Percentiles rank a stretch among this genome's conserved stretches.
These are phyloP conservation scores for Neolamprologus multifasciatus DNA, from an alignment of 2,797 vertebrate species.

Conservation along the genomic window DNA sequence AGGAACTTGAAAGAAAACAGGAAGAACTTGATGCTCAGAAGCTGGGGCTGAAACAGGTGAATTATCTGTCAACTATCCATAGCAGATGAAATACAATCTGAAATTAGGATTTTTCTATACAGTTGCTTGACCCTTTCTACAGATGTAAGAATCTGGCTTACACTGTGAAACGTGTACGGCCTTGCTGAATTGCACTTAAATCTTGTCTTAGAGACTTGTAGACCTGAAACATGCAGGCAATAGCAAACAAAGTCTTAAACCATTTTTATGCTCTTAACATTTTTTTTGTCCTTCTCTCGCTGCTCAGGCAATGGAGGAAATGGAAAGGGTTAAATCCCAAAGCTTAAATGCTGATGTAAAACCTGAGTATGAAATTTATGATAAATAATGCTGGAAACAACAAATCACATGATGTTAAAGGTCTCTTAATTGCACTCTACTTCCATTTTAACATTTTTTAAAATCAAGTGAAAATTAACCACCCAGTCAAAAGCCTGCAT, in stretches of 20 bases:
- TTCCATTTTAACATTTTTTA: background rate
- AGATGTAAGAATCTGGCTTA: background rate
- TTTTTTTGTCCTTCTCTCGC: background rate
- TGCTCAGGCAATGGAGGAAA: conserved; percentile 82
- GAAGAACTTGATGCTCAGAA: conserved; percentile 83
- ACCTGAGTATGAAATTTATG: conserved; percentile 48
- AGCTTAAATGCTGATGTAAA: conserved; percentile 63
- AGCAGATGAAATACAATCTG: background rate
- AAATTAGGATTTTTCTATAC: background rate
- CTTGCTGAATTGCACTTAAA: background rate
- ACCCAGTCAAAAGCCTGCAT: background rate
- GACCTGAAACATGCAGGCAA: background rate
- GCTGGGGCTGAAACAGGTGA: conserved; percentile 82
- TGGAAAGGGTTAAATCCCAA: conserved; percentile 82
- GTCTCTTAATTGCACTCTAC: background rate
- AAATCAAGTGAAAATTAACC: background rate
- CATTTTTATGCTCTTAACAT: background rate
- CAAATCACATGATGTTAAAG: background rate
- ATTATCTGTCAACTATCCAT: background rate
- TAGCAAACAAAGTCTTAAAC: background rate
- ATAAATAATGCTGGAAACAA: background rate
- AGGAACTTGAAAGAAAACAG: conserved; percentile 84
- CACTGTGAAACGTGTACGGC: background rate
- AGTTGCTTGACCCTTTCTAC: background rate
- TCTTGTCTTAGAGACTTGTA: background rate